Base-by-base conservation (phyloP, 2,113 vertebrate species). In the Atractosteus spatula region DNA sequence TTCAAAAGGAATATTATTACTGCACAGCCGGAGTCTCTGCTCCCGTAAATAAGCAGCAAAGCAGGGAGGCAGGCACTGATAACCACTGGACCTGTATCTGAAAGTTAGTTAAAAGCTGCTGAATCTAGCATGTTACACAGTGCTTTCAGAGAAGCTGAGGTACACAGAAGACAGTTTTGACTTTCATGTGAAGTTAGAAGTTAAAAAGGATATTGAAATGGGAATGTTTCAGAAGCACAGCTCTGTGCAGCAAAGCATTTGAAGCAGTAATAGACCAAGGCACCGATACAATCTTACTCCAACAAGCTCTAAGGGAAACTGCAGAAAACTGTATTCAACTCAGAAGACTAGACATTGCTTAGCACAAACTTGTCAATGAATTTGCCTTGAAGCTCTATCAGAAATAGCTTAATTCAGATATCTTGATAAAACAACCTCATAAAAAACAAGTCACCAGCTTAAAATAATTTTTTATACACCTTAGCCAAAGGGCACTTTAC, bases 161-260 rank as follows among this genome's bases (percentile, higher is more conserved):
- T 51, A 56, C 13, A 75, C 41, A 57, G 8, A 43, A 17, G 29
- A 44, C 44, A n/a, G 69, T 43, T 61, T 45, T 17, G 14, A 14
- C 8, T 59, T 55, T 6, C 75, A 65, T 7, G 6, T 63, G 73
- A 81, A 79, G 64, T 78, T 81, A 16, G n/a, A 62, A 17, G 76
- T 73, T 75, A 72, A 72, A 76, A 72, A 68, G 4, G 29, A 80
- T 78, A 87, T 82, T 81, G 76, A 86, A 86, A 86, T 85, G 82
- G 66, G 83, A 82, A 86, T 81, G 73, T 13, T 3, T 12, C 70
- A 66, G 72, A 64, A 71, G 41, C 61, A 8, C 69, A 70, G 76
- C 71, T 79, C 2, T 1, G 55, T 78, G 82, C 77, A 75, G 54
- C n/a, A 16, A 71, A 70, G 72, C 42, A 44, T 2, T 63, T 74